phyloP scores from a whole-genome alignment of 1,140 invertebrate genomes.

The Triops cancriformis region DNA sequence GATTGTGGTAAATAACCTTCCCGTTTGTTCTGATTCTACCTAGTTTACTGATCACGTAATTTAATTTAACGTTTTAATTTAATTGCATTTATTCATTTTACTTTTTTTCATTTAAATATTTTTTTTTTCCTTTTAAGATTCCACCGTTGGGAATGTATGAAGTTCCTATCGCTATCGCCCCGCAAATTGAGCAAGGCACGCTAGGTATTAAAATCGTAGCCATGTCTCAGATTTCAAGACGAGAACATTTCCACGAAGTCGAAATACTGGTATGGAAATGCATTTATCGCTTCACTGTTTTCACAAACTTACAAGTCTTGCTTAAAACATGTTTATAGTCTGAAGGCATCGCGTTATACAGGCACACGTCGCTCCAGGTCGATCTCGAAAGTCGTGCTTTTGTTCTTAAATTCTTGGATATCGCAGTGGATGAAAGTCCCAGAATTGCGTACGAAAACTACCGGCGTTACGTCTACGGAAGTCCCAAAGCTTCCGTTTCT shows the following conservation, averaged over 20 bases:
- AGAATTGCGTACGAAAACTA: constrained; percentile 48
- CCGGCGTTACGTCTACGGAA: constrained; percentile 49
- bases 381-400: constrained; percentile 50
- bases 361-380: constrained; percentile 50
- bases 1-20: constrained; percentile 40
- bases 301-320: constrained; percentile 20
- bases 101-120: background rate
- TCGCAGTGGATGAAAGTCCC: constrained; percentile 50
- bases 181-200: constrained; percentile 42
- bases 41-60: background rate
- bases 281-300: background rate
- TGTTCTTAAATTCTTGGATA: constrained; percentile 48
- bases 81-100: background rate
- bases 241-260: constrained; percentile 41
- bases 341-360: constrained; percentile 49
- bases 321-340: too few relatives aligned
- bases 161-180: constrained; percentile 39
- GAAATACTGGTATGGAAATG: constrained; percentile 38
- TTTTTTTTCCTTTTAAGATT: constrained; percentile 25
- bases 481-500: constrained; percentile 39
- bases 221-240: constrained; percentile 45
- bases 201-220: constrained; percentile 46
- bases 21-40: background rate
- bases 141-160: constrained; percentile 32
- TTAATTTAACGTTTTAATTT: background rate